Percentiles rank a stretch among this genome's conserved stretches.
phyloP scores from a whole-genome alignment of 2,797 vertebrate genomes.

The Chiroxiphia lanceolata region DNA sequence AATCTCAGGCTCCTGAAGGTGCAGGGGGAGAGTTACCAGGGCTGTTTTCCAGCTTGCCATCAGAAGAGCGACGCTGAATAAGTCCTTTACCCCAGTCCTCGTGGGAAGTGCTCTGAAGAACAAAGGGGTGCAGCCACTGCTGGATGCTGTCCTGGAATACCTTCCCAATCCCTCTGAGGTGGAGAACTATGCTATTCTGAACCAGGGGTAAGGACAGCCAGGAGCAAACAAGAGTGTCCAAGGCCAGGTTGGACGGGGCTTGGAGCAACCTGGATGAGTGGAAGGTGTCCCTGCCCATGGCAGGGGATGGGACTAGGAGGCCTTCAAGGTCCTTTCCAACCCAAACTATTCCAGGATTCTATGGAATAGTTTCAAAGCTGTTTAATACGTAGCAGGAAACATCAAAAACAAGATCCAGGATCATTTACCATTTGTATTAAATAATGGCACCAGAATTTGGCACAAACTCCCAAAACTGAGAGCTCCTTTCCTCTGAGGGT shows the following conservation, averaged over 20 bases:
- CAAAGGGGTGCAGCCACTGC: constrained; percentile 92
- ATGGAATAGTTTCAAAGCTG: not conserved
- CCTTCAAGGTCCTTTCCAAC: not conserved
- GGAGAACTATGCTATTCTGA: constrained; percentile 88
- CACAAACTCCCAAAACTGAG: not conserved
- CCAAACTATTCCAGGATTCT: not conserved
- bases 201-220: constrained; percentile 81
- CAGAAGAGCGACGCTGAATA: constrained; percentile 88
- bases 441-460: not conserved
- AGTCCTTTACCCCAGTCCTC: constrained; percentile 89
- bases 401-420: not conserved
- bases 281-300: not conserved
- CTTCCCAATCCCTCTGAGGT: constrained; percentile 93
- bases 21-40: not conserved
- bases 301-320: not conserved
- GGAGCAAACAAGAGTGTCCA: not conserved
- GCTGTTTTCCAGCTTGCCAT: constrained; percentile 83
- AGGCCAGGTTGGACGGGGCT: not conserved
- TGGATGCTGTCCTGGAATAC: constrained; percentile 90
- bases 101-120: constrained; percentile 96
- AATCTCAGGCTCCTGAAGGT: not conserved
- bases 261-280: not conserved
- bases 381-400: not conserved
- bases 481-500: not conserved
- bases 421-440: not conserved